Conservation (phyloP, 2,888 invertebrate genomes). For the Zygaena filipendulae region DNA sequence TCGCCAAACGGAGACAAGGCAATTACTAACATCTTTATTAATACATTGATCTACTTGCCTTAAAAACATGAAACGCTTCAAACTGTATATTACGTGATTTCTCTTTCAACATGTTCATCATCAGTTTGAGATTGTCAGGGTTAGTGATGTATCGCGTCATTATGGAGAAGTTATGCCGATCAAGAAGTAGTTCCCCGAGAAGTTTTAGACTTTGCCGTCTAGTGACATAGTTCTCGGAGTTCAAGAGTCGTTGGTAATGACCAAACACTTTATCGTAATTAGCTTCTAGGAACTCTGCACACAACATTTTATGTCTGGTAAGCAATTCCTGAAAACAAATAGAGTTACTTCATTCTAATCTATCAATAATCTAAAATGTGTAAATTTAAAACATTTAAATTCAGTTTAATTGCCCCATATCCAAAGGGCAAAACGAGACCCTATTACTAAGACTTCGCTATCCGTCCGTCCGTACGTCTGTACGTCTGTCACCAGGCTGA, state of each 20-base stretch:
- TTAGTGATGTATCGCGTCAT: conserved; percentile 99
- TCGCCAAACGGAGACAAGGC: too few species aligned
- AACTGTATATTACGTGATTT: conserved; percentile 99
- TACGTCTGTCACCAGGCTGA: too few species aligned
- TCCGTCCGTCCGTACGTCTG: too few species aligned
- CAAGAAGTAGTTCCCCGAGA: conserved; percentile 95
- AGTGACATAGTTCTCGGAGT: conserved; percentile 99
- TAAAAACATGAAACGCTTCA: conserved; percentile 99
- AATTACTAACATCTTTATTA: too few species aligned
- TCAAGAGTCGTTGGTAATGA: conserved; percentile 96
- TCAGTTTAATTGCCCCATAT: not conserved
- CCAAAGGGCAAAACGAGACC: too few species aligned
- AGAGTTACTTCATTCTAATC: too few species aligned
- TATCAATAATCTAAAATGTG: too few species aligned
- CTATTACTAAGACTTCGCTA: too few species aligned
- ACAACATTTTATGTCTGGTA: conserved; percentile 94
- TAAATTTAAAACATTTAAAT: not conserved
- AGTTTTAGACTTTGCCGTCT: conserved; percentile 98
- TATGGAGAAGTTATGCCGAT: conserved; percentile 99
- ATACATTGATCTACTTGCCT: too few species aligned
- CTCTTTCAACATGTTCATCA: conserved; percentile 99
- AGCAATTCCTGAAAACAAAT: conserved; percentile 80
- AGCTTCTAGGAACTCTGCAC: conserved; percentile 98
- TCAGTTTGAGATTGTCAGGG: conserved; percentile 98
- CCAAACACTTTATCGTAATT: conserved; percentile 99